Conservation (phyloP, 1,140 invertebrate species). For the Cepaea nemoralis region DNA sequence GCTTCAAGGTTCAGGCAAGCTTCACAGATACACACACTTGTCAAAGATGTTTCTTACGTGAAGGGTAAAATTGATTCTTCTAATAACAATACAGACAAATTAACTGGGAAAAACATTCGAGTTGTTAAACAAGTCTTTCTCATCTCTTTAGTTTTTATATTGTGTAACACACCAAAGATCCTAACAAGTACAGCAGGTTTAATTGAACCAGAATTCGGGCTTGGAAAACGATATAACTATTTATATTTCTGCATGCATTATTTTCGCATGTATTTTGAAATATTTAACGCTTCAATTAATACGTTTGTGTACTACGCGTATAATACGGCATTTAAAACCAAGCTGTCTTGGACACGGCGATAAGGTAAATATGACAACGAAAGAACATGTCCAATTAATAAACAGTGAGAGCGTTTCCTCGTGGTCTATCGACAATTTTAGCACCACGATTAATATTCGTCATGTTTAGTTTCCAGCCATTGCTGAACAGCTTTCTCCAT, state of each 20-base stretch:
- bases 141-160: too few species aligned
- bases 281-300: not conserved
- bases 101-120: not conserved
- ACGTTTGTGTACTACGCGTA: not conserved
- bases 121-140: not conserved
- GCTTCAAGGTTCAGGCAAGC: not conserved
- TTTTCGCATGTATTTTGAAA: not conserved
- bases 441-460: too few species aligned
- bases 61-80: not conserved
- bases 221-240: not conserved
- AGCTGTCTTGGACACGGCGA: too few species aligned
- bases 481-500: too few species aligned
- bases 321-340: not conserved
- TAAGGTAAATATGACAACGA: too few species aligned
- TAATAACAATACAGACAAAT: too few species aligned
- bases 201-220: not conserved
- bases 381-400: too few species aligned
- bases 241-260: not conserved
- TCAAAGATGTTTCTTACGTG: not conserved
- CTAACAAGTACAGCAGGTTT: not conserved
- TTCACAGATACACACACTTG: not conserved
- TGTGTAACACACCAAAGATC: constrained; percentile 1
- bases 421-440: too few species aligned
- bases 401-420: too few species aligned
- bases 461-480: too few species aligned